These are phyloP conservation scores for Drosophila obscura DNA, from an alignment of 1,140 invertebrate genomes.

Conservation along the genomic window DNA sequence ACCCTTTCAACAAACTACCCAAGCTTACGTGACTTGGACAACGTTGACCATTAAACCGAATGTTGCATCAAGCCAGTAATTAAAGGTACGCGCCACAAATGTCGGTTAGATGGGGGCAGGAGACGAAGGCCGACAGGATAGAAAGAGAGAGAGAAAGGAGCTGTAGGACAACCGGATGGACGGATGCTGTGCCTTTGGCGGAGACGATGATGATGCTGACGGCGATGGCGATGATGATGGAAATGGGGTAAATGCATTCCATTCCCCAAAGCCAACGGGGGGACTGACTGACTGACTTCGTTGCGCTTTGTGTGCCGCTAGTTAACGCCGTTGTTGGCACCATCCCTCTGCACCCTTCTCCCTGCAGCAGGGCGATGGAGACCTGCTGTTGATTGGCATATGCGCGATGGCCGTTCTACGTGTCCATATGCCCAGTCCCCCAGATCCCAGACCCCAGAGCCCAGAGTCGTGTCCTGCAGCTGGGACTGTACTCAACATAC, in stretches of 20 bases:
- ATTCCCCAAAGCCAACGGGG: constrained; percentile 18
- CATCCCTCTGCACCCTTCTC: not conserved
- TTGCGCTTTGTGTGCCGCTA: constrained; percentile 41
- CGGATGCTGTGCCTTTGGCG: too few species aligned
- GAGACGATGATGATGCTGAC: too few species aligned
- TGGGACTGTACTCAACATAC: constrained; percentile 27
- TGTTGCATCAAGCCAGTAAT: constrained; percentile 70
- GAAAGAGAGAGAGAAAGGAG: not conserved
- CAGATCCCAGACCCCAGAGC: not conserved
- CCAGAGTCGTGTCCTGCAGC: constrained; percentile 26
- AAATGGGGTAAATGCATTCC: too few species aligned
- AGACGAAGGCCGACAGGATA: constrained; percentile 10
- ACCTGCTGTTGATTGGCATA: constrained; percentile 69
- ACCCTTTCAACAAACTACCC: not conserved
- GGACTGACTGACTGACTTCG: constrained; percentile 22
- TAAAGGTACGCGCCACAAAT: constrained; percentile 70
- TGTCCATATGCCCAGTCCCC: constrained; percentile 61
- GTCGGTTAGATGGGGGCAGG: constrained; percentile 39
- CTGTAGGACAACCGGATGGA: constrained; percentile 1
- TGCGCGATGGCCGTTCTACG: constrained; percentile 60
- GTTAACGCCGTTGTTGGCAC: constrained; percentile 65
- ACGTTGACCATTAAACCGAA: constrained; percentile 65
- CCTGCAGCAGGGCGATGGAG: not conserved
- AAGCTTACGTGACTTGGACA: constrained; percentile 44
- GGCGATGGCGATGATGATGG: constrained; percentile 17